Percentiles rank a stretch among this genome's conserved stretches.
phyloP scores from a whole-genome alignment of 2,113 vertebrate genomes.

The Mesoclemmys tuberculata region DNA sequence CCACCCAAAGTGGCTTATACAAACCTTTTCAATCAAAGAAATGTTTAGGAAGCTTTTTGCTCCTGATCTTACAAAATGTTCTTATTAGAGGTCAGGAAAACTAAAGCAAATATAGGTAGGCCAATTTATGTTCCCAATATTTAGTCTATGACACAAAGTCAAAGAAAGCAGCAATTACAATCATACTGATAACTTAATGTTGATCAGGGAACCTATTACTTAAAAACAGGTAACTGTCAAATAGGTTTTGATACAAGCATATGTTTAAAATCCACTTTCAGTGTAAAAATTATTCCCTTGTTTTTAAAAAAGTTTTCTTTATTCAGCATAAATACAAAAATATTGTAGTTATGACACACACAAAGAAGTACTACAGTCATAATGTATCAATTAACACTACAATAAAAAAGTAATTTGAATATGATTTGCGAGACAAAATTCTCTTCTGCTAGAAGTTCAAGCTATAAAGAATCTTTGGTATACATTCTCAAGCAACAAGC shows the following conservation, averaged over 20 bases:
- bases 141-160: accelerated
- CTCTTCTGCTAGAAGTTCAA: slow-evolving; percentile 45
- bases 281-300: not conserved
- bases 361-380: slow-evolving; percentile 36
- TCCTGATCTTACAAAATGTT: accelerated
- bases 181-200: accelerated
- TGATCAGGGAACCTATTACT: accelerated
- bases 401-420: slow-evolving; percentile 45
- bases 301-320: slow-evolving; percentile 59
- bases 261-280: accelerated
- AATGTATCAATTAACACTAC: not conserved
- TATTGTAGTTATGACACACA: slow-evolving; percentile 67
- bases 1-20: accelerated
- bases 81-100: accelerated
- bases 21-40: not conserved
- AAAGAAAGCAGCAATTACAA: not conserved
- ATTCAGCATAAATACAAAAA: slow-evolving; percentile 47
- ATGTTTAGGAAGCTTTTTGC: accelerated
- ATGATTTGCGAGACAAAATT: slow-evolving; percentile 47
- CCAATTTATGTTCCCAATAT: accelerated
- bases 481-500: slow-evolving; percentile 52
- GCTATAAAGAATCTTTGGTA: slow-evolving; percentile 40
- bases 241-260: not conserved
- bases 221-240: not conserved
- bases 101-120: accelerated